Base-by-base conservation (phyloP, 1,140 invertebrate species). In the Panagrolaimus sp. region DNA sequence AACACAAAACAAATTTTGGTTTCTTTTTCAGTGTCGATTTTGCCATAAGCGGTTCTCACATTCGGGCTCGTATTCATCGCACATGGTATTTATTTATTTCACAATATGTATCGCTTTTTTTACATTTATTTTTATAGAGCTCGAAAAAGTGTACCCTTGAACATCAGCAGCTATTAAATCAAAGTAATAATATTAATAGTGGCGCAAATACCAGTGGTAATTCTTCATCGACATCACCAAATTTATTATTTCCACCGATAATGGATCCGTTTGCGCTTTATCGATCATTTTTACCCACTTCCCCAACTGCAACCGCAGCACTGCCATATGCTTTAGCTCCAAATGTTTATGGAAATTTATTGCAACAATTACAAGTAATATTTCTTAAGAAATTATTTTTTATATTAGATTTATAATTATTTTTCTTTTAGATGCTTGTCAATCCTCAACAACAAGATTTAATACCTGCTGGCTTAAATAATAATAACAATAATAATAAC, bases 41-140 rank as follows among this genome's bases (percentile, higher is more conserved):
- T 99, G 96, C 84, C 91, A 92, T 68, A 98, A 98, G 85, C 88
- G 95, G 68, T 99, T 99, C 86, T 97, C 93, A 3, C 96, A 99
- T 86, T 98, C 96, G 9, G 96, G 96, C 20, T 98, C 94, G 11
- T 99, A 95, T 85, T 97, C 93, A 75, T 96, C 93, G 81, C 96
- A 99, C 85, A 98, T 94, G 92, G 31, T 38, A 38, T 7, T 38
- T 2, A 38, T 38, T 38, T 38, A 38, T 38, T 38, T 38, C 7
- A 38, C 7, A 4, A 4, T 38, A 4, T 38, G 2, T 7, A 4
- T 38, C 31, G 2, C 2, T 38, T 38, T 38, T 38, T 38, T 38
- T 38, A 38, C 31, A 38, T 38, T 38, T 38, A n/a, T n/a, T 38
- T 4, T 38, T 38, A 38, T 38, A 38, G 31, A 97, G 94, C 68